Evolutionary conservation across 2,797 vertebrate genomes (phyloP).

Genomic region (Dermochelys coriacea): DNA sequence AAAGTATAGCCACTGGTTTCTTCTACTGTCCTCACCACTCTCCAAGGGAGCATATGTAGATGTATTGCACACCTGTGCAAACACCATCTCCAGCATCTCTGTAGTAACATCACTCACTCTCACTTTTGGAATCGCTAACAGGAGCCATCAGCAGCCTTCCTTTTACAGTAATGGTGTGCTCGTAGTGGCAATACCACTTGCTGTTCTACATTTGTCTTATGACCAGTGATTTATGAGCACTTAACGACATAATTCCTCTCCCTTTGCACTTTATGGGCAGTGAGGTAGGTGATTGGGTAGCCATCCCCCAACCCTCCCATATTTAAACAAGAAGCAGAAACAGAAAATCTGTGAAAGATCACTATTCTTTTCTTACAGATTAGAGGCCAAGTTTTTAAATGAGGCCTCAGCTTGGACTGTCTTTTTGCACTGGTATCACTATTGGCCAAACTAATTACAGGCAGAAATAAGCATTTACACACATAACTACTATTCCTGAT

Average conservation of each 20-base stretch:
- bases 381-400: conserved; percentile 18
- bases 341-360: background rate
- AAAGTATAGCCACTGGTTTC: background rate
- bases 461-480: conserved; percentile 59
- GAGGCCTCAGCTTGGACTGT: background rate
- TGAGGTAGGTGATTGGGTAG: conserved; percentile 65
- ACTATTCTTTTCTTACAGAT: conserved; percentile 17
- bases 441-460: conserved; percentile 59
- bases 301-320: conserved; percentile 59
- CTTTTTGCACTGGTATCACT: conserved; percentile 50
- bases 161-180: conserved; percentile 44
- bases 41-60: background rate
- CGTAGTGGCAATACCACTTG: conserved; percentile 45
- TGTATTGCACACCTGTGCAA: background rate
- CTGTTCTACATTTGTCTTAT: conserved; percentile 59
- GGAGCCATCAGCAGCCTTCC: conserved; percentile 63
- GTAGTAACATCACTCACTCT: background rate
- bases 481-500: conserved; percentile 64
- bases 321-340: conserved; percentile 23
- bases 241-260: conserved; percentile 70
- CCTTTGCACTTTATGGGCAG: conserved; percentile 68
- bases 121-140: conserved; percentile 38
- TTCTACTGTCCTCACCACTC: background rate
- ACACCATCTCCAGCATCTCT: conserved; percentile 16
- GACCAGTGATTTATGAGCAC: conserved; percentile 67